A percentile compares a stretch with the other conserved stretches of the same genome.
Conservation (phyloP, 2,888 invertebrate species). For the Morpho achilles region DNA sequence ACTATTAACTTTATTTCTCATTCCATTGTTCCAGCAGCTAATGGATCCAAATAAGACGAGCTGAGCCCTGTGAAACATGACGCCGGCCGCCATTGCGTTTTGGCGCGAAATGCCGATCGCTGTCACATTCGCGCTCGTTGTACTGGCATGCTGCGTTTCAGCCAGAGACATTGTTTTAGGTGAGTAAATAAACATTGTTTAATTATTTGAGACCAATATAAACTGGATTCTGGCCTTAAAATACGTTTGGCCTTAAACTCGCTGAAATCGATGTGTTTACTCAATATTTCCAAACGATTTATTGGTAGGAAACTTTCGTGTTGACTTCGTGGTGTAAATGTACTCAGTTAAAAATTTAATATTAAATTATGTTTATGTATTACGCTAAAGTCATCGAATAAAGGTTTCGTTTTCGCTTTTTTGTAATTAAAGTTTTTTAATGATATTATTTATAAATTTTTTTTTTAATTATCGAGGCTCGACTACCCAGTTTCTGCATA, state of each 20-base stretch:
- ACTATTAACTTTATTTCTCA: constrained; percentile 23
- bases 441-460: no score
- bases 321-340: no score
- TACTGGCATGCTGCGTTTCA: constrained; percentile 49
- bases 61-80: constrained; percentile 63
- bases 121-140: constrained; percentile 50
- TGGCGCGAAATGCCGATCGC: constrained; percentile 69
- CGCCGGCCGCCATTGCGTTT: constrained; percentile 54
- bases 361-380: no score
- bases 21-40: constrained; percentile 67
- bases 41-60: constrained; percentile 68
- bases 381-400: no score
- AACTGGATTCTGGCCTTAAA: constrained; percentile 21
- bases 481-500: no score
- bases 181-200: constrained; percentile 40
- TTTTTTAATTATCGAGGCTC: no score
- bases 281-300: neutral
- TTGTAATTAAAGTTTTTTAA: no score
- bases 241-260: constrained; percentile 10
- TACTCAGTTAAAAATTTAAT: no score
- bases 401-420: no score
- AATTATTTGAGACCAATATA: constrained; percentile 20
- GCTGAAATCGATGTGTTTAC: neutral
- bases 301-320: no score
- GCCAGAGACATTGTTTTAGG: constrained; percentile 66